These are phyloP conservation scores for Chiloscyllium punctatum DNA, from an alignment of 2,797 vertebrate genomes.

Conservation along the genomic window DNA sequence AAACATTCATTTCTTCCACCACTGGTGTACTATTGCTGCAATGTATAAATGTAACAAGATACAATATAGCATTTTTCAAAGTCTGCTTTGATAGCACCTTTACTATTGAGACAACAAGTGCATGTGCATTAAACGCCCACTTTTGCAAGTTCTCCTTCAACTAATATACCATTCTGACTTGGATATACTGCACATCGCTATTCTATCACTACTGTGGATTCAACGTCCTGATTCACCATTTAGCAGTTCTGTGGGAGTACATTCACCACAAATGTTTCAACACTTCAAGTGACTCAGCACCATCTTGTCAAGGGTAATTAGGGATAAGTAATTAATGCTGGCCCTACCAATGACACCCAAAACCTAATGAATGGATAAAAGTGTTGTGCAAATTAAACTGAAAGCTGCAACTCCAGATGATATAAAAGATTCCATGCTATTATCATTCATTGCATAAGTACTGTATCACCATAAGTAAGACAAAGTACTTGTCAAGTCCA, in stretches of 20 bases:
- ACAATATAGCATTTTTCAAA: too few species aligned
- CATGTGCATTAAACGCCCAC: background rate
- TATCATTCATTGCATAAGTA: background rate
- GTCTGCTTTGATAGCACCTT: background rate
- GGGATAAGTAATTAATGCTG: background rate
- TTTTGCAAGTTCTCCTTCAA: background rate
- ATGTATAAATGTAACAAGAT: background rate
- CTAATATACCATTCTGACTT: background rate
- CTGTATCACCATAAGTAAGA: background rate
- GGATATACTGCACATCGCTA: background rate
- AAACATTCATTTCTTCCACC: background rate
- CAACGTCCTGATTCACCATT: background rate
- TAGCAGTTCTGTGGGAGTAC: background rate
- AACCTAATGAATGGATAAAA: background rate
- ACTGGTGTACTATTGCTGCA: background rate
- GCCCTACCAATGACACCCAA: too few species aligned
- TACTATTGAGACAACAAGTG: background rate
- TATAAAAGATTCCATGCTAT: background rate
- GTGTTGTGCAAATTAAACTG: background rate
- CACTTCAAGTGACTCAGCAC: background rate
- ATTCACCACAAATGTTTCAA: background rate
- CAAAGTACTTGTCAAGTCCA: background rate
- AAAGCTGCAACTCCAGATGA: background rate
- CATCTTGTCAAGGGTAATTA: background rate
- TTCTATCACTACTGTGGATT: background rate